These are phyloP conservation scores for Heliconius melpomene DNA, from an alignment of 1,140 invertebrate genomes.

Conservation along the genomic window DNA sequence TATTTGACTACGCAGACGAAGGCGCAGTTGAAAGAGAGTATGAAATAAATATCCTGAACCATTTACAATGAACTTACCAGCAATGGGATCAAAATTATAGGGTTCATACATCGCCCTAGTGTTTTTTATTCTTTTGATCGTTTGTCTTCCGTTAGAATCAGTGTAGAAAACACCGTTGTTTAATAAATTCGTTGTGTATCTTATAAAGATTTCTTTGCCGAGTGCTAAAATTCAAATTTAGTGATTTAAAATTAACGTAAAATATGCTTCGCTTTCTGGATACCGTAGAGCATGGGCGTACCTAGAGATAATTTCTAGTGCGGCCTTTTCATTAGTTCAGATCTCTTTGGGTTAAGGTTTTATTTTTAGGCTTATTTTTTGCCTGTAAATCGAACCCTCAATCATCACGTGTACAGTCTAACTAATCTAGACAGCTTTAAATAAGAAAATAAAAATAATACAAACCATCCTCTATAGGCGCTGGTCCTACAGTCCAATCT, in stretches of 20 bases:
- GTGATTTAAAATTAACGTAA: background rate
- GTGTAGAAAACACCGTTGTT: conserved; percentile 91
- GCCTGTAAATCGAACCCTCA: too few species aligned
- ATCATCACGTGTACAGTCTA: too few species aligned
- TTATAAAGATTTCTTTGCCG: conserved; percentile 92
- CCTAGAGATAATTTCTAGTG: too few species aligned
- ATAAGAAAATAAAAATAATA: background rate
- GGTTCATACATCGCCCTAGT: conserved; percentile 87
- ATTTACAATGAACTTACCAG: conserved; percentile 40
- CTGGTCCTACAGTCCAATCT: conserved; percentile 96
- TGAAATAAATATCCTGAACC: too few species aligned
- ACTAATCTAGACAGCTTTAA: background rate
- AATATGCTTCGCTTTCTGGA: too few species aligned
- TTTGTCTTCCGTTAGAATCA: conserved; percentile 96
- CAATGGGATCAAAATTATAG: conserved; percentile 81
- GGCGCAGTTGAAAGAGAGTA: too few species aligned
- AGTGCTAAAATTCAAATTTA: conserved; percentile 43
- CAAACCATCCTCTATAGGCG: conserved; percentile 86
- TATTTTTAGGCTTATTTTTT: too few species aligned
- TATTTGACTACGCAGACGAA: too few species aligned
- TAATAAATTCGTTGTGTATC: conserved; percentile 85
- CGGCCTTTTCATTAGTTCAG: too few species aligned
- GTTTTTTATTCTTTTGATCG: conserved; percentile 88
- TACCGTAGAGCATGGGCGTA: too few species aligned
- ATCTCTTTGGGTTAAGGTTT: too few species aligned